Evolutionary conservation across 2,113 vertebrate genomes (phyloP).

Genomic region (Calyptommatus sinebrachiatus): DNA sequence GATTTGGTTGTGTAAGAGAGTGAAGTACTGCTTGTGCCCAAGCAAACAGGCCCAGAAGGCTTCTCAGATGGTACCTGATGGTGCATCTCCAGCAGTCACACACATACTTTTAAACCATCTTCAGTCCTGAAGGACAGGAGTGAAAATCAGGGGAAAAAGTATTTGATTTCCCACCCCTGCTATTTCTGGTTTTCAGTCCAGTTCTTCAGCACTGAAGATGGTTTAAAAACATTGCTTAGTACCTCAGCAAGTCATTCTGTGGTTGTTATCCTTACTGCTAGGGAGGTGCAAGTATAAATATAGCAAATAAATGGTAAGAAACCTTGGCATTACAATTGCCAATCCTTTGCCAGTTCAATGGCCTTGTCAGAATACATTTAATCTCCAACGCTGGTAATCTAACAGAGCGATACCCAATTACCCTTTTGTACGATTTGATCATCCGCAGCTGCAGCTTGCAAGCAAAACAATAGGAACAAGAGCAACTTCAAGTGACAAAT

Average conservation of each 20-base stretch:
- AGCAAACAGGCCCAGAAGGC: too few relatives aligned
- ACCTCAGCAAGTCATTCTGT: not conserved
- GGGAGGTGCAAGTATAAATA: not conserved
- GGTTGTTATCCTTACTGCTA: not conserved
- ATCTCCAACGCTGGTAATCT: slow-evolving; percentile 12
- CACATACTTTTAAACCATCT: too few relatives aligned
- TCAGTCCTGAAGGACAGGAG: too few relatives aligned
- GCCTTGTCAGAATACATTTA: slow-evolving; percentile 1
- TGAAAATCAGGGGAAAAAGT: too few relatives aligned
- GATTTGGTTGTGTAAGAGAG: too few relatives aligned
- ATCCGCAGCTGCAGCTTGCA: slow-evolving; percentile 45
- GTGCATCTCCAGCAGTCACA: not conserved
- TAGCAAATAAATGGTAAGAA: not conserved
- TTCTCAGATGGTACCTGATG: not conserved
- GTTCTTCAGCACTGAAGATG: too few relatives aligned
- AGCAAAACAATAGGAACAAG: slow-evolving; percentile 37
- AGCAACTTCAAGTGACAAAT: not conserved
- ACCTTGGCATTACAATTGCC: not conserved
- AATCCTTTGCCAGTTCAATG: slow-evolving; percentile 1
- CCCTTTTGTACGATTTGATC: slow-evolving; percentile 22
- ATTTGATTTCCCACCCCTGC: too few relatives aligned
- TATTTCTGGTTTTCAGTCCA: too few relatives aligned
- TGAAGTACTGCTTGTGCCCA: not conserved
- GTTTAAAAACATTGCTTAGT: not conserved
- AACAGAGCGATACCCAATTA: not conserved